Evolutionary conservation across 2,797 vertebrate genomes (phyloP), one percentile per base, ranked within the genome.

Genomic region (Enteromius fasciolatus): DNA sequence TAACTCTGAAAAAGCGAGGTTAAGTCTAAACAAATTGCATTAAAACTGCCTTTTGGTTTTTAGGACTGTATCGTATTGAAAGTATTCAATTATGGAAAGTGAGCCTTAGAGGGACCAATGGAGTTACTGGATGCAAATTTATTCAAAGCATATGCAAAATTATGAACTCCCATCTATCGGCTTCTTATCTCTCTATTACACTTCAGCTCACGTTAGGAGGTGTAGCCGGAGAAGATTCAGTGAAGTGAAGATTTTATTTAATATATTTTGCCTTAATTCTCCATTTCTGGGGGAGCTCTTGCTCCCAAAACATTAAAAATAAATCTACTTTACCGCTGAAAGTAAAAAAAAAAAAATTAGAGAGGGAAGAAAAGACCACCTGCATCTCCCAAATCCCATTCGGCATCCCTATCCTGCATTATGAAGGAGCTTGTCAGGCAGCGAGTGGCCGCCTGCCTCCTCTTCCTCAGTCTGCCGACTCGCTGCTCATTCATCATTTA

Each of bases 401-500:
- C 57, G 69, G 46, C 67, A 81, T 79, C 77, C 73, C 76, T 86
- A 68, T 83, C 80, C 83, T 88, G 86, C 86, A 88, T 87, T 87
- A 87, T 86, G 81, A 81, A 87, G 80, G 74, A 86, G 64, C 64
- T 78, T 52, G 77, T 76, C 44, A 78, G 78, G 54, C 67, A 41
- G 59, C 31, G 59, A 78, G 20, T 44, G 74, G 31, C 78, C 78
- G 54, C 67, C 72, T 81, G 50, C 80, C 64, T 78, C 76, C 70
- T 82, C 72, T 59, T 76, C 66, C 78, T 73, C 77, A 80, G 76
- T 70, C 25, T 78, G 39, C 70, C 44, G 36, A 72, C 80, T 81
- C 67, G 39, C 78, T 61, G 72, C 79, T 85, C 84, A 87, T 88
- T 80, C 83, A 87, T 88, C 85, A 88, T 88, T 88, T 86, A 88